phyloP scores from a whole-genome alignment of 2,888 invertebrate species.

The Tiliacea aurago region DNA sequence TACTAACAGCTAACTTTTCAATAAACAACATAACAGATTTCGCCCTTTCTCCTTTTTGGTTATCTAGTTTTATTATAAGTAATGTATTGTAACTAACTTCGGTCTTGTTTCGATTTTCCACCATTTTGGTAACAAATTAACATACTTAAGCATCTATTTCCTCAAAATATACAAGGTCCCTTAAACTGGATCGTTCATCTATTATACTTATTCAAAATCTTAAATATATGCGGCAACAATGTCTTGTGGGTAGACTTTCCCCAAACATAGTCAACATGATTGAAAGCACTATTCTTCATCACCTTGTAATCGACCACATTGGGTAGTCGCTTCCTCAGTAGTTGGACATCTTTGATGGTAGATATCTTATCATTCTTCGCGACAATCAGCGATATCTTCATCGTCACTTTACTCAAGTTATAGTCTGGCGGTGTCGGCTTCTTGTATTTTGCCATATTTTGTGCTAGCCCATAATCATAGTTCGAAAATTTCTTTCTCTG shows the following conservation, averaged over 20 bases:
- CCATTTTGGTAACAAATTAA: background rate
- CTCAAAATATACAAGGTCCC: background rate
- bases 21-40: background rate
- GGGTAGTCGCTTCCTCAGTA: constrained; percentile 64
- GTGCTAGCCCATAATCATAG: constrained; percentile 72
- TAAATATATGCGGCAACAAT: constrained; percentile 60
- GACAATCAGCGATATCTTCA: constrained; percentile 68
- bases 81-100: background rate
- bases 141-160: background rate
- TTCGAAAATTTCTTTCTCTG: constrained; percentile 65
- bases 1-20: background rate
- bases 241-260: constrained; percentile 62
- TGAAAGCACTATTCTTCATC: constrained; percentile 61
- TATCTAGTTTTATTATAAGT: background rate
- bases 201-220: constrained; percentile 60
- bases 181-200: constrained; percentile 22
- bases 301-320: constrained; percentile 67
- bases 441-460: constrained; percentile 70
- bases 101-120: background rate
- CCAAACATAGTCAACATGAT: constrained; percentile 76
- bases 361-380: constrained; percentile 73
- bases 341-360: constrained; percentile 67
- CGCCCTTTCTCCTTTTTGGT: background rate
- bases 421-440: constrained; percentile 70
- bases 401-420: constrained; percentile 71